These are phyloP conservation scores for Thunnus thynnus DNA, from an alignment of 2,113 vertebrate species.

Conservation along the genomic window DNA sequence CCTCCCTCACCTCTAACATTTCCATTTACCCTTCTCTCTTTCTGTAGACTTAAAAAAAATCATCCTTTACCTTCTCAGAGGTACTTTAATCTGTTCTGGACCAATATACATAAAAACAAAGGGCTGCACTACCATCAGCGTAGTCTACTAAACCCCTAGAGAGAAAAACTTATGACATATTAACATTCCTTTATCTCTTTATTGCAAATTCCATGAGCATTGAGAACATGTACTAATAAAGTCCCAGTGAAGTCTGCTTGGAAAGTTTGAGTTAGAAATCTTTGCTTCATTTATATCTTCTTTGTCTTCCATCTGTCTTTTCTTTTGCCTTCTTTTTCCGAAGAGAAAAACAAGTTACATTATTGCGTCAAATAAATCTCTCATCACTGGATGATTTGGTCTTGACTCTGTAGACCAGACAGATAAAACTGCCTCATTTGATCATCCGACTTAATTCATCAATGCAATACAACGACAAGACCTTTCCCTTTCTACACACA, in stretches of 20 bases:
- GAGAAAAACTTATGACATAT: background rate
- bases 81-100: background rate
- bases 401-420: background rate
- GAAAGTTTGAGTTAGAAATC: background rate
- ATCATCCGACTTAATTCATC: constrained; percentile 11
- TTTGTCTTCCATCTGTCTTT: background rate
- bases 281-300: background rate
- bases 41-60: constrained; percentile 12
- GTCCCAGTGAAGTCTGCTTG: background rate
- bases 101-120: background rate
- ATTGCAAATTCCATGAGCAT: background rate
- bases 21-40: background rate
- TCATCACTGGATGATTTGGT: background rate
- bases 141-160: background rate
- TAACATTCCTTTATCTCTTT: background rate
- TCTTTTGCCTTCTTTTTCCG: background rate
- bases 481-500: background rate
- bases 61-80: background rate
- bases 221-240: background rate
- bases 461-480: background rate
- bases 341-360: background rate
- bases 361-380: background rate
- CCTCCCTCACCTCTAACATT: background rate
- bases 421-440: background rate
- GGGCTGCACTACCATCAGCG: background rate